Evolutionary conservation across 2,888 invertebrate genomes (phyloP).

Genomic region (Hypena proboscidalis): DNA sequence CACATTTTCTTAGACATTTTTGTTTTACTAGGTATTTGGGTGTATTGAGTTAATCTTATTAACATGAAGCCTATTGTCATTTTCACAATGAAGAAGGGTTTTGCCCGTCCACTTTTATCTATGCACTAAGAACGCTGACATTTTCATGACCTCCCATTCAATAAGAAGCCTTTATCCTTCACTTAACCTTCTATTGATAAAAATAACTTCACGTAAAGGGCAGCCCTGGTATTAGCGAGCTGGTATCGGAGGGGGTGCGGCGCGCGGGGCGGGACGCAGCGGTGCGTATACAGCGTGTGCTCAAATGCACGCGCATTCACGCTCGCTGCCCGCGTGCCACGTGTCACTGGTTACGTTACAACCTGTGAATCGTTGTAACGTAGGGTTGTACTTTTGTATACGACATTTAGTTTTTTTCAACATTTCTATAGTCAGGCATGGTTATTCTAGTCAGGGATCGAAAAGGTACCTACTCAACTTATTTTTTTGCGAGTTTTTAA

Average conservation of each 20-base stretch:
- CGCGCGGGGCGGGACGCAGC: background rate
- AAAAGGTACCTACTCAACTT: no score
- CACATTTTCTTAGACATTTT: no score
- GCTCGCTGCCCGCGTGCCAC: conserved; percentile 28
- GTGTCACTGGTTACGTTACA: conserved; percentile 30
- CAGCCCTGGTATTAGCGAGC: conserved; percentile 5
- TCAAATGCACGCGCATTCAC: conserved; percentile 31
- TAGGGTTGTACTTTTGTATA: conserved; percentile 3
- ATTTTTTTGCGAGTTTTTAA: no score
- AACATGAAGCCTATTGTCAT: no score
- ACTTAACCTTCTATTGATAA: conserved; percentile 14
- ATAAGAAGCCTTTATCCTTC: conserved; percentile 6
- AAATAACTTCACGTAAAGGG: conserved; percentile 14
- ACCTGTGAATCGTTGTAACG: conserved; percentile 9
- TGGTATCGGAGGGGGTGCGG: background rate
- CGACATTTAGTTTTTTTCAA: background rate
- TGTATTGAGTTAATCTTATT: no score
- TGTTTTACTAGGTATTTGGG: no score
- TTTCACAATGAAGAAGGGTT: no score
- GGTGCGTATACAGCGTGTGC: conserved; percentile 18
- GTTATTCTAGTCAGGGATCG: no score
- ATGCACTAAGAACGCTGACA: background rate
- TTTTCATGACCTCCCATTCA: background rate
- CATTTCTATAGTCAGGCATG: no score
- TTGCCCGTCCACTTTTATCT: no score